phyloP scores from a whole-genome alignment of 2,888 invertebrate species.

The Cephalotes varians region DNA sequence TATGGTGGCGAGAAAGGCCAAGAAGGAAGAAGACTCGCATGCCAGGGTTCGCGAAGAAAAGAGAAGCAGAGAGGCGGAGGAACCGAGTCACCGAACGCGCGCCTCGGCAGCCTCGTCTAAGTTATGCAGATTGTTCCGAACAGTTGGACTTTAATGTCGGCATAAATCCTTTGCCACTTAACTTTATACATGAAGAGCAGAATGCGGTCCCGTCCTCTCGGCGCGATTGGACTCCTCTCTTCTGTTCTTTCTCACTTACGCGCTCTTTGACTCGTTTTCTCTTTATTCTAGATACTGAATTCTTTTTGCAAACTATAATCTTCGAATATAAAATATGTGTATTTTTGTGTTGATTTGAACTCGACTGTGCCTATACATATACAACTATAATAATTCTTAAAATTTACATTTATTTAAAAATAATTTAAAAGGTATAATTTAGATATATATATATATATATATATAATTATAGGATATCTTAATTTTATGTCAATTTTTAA shows the following conservation, averaged over 20 bases:
- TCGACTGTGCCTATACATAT: background rate
- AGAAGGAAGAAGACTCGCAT: background rate
- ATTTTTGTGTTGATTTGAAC: background rate
- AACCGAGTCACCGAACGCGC: constrained; percentile 66
- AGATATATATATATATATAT: too few relatives aligned
- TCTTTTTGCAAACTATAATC: background rate
- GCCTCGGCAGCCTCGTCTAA: constrained; percentile 77
- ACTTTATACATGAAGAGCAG: constrained; percentile 82
- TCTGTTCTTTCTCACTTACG: constrained; percentile 30
- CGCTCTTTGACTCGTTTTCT: constrained; percentile 9
- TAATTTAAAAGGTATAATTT: constrained; percentile 4
- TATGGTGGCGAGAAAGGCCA: constrained; percentile 71
- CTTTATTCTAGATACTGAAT: constrained; percentile 10
- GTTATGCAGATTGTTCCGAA: constrained; percentile 85
- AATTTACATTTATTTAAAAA: background rate
- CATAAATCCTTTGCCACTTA: constrained; percentile 85
- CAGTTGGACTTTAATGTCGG: constrained; percentile 84
- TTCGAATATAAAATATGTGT: background rate
- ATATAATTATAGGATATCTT: background rate
- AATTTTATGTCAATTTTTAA: background rate
- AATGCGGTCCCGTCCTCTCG: constrained; percentile 64
- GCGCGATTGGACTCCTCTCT: constrained; percentile 25
- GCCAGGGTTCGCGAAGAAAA: constrained; percentile 15
- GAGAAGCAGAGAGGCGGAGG: constrained; percentile 56
- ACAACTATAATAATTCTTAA: too few relatives aligned